These are phyloP conservation scores for Hyperoplus lanceolatus DNA, from an alignment of 2,797 vertebrate genomes.

Conservation along the genomic window DNA sequence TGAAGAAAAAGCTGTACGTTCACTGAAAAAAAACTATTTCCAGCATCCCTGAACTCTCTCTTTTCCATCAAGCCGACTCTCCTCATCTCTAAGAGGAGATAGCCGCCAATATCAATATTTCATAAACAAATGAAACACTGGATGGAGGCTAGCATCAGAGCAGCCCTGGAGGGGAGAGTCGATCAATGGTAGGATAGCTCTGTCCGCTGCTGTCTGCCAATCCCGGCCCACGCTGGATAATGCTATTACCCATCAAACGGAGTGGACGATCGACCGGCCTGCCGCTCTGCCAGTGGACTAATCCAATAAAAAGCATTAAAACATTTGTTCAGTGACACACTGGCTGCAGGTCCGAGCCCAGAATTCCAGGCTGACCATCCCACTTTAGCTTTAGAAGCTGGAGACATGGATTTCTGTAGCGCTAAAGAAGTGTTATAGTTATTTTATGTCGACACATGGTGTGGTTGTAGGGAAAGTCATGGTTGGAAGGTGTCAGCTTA, in stretches of 20 bases:
- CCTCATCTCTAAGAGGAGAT: constrained; percentile 64
- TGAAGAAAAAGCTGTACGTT: constrained; percentile 9
- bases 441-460: not conserved
- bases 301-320: constrained; percentile 87
- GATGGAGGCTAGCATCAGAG: constrained; percentile 72
- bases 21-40: constrained; percentile 15
- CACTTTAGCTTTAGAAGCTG: not conserved
- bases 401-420: not conserved
- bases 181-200: constrained; percentile 81
- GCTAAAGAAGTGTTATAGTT: not conserved
- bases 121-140: constrained; percentile 83
- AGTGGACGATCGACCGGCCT: constrained; percentile 83
- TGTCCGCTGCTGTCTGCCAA: constrained; percentile 74
- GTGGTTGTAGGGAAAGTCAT: not conserved
- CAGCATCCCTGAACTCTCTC: not conserved
- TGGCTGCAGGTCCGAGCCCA: constrained; percentile 66
- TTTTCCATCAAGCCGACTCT: constrained; percentile 41
- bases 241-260: constrained; percentile 83
- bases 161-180: constrained; percentile 61
- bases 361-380: constrained; percentile 23
- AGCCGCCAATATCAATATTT: constrained; percentile 89
- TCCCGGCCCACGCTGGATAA: constrained; percentile 76
- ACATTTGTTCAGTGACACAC: constrained; percentile 87
- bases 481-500: not conserved
- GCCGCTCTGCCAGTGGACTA: constrained; percentile 81